Conservation (phyloP, 2,888 invertebrate genomes). For the Coleophora deauratella region DNA sequence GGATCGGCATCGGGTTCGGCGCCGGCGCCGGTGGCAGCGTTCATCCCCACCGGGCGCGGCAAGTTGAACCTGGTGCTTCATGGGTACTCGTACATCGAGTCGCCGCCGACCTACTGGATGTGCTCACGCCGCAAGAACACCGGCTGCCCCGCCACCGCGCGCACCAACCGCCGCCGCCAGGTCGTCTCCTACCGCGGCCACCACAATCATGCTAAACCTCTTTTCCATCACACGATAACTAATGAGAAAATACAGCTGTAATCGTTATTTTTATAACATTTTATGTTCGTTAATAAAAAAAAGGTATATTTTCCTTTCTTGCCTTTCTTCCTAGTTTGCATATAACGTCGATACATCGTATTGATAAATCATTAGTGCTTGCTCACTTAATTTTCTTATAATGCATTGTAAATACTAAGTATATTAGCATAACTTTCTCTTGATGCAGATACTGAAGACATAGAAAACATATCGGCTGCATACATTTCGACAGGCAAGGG, state of each 20-base stretch:
- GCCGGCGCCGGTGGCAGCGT: slow-evolving; percentile 22
- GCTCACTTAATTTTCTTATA: too few species aligned
- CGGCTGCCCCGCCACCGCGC: slow-evolving; percentile 38
- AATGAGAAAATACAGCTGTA: slow-evolving; percentile 37
- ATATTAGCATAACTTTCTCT: too few species aligned
- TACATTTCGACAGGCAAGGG: slow-evolving; percentile 42
- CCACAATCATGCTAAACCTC: slow-evolving; percentile 49
- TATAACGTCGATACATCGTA: too few species aligned
- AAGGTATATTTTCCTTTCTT: too few species aligned
- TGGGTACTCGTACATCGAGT: slow-evolving; percentile 44
- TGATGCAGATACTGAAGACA: too few species aligned
- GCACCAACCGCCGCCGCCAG: slow-evolving; percentile 44
- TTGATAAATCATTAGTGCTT: too few species aligned
- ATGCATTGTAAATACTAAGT: too few species aligned
- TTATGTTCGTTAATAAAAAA: too few species aligned
- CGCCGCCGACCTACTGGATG: slow-evolving; percentile 32
- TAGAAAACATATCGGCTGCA: slow-evolving; percentile 16
- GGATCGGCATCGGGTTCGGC: slow-evolving; percentile 25
- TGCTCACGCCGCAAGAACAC: slow-evolving; percentile 37
- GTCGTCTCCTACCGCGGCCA: slow-evolving; percentile 31
- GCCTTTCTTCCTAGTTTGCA: too few species aligned
- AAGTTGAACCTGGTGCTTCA: slow-evolving; percentile 40
- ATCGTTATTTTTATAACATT: neutral
- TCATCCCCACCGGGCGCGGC: slow-evolving; percentile 46
- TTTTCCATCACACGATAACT: slow-evolving; percentile 41